Conservation (phyloP, 2,113 vertebrate genomes). For the Myocastor coypus region DNA sequence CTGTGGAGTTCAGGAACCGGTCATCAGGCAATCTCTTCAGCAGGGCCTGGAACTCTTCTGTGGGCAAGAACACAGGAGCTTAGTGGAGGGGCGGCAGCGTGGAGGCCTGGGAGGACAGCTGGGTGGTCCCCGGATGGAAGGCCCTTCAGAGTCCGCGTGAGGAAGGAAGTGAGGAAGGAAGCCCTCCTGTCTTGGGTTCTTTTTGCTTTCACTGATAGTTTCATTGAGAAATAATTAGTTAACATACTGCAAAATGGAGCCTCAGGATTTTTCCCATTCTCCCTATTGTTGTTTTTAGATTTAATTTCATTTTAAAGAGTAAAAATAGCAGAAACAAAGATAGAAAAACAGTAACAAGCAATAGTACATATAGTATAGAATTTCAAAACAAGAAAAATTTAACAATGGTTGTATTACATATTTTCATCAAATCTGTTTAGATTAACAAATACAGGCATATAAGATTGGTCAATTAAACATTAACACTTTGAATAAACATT, state of each 20-base stretch:
- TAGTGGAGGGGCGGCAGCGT: background rate
- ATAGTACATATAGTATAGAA: no score
- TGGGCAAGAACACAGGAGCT: background rate
- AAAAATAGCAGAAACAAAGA: no score
- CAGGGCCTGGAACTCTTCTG: constrained; percentile 96
- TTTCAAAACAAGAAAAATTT: no score
- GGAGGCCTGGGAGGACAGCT: background rate
- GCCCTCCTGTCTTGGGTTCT: no score
- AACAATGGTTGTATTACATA: no score
- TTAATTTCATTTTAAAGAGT: no score
- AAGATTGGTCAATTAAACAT: no score
- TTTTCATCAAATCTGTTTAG: no score
- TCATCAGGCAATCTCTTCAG: constrained; percentile 93
- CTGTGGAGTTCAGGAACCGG: constrained; percentile 93
- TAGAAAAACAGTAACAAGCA: no score
- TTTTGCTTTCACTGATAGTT: background rate
- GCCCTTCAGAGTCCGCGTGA: background rate
- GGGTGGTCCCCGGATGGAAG: background rate
- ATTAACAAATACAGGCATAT: no score
- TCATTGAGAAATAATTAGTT: constrained; percentile 37
- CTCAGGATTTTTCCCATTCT: background rate
- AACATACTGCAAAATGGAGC: background rate
- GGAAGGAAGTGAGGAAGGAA: background rate
- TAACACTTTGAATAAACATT: no score
- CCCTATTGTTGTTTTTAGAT: no score